A percentile compares a stretch with the other conserved stretches of the same genome.
Conservation (phyloP, 2,888 invertebrate genomes). For the Nephrotoma guestfalica region DNA sequence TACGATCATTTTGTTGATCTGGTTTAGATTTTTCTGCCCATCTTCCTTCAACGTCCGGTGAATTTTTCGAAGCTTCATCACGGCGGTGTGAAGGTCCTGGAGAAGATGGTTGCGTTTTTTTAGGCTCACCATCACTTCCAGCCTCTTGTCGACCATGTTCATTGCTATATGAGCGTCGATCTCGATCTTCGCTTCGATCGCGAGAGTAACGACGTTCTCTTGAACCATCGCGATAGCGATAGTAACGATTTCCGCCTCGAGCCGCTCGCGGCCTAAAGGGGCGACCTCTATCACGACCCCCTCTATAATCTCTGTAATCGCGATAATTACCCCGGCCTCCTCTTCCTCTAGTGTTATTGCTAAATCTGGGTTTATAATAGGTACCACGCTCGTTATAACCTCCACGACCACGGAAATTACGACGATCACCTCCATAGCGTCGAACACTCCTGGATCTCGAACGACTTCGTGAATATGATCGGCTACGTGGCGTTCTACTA, state of each 20-base stretch:
- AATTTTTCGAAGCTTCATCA: constrained; percentile 23
- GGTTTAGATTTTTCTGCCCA: constrained; percentile 29
- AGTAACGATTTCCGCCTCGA: constrained; percentile 21
- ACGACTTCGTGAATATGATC: constrained; percentile 11
- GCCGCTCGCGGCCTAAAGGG: constrained; percentile 7
- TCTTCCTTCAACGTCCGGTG: constrained; percentile 16
- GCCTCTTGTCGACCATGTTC: not conserved
- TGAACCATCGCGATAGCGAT: constrained; percentile 20
- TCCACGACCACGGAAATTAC: constrained; percentile 8
- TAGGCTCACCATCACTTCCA: constrained; percentile 35
- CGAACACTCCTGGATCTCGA: constrained; percentile 15
- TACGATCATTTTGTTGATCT: constrained; percentile 36
- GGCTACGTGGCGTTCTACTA: not conserved
- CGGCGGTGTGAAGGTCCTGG: constrained; percentile 20
- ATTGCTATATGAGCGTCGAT: constrained; percentile 15
- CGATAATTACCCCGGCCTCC: constrained; percentile 25
- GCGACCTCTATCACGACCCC: constrained; percentile 1
- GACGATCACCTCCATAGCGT: constrained; percentile 9
- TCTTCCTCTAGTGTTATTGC: constrained; percentile 38
- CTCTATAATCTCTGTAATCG: constrained; percentile 7
- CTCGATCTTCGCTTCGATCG: constrained; percentile 23
- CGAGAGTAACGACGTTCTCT: constrained; percentile 48
- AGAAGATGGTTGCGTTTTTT: constrained; percentile 28
- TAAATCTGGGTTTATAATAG: constrained; percentile 60
- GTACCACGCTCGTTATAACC: constrained; percentile 18